Conservation (phyloP, 2,113 vertebrate species). For the Grammomys surdaster region DNA sequence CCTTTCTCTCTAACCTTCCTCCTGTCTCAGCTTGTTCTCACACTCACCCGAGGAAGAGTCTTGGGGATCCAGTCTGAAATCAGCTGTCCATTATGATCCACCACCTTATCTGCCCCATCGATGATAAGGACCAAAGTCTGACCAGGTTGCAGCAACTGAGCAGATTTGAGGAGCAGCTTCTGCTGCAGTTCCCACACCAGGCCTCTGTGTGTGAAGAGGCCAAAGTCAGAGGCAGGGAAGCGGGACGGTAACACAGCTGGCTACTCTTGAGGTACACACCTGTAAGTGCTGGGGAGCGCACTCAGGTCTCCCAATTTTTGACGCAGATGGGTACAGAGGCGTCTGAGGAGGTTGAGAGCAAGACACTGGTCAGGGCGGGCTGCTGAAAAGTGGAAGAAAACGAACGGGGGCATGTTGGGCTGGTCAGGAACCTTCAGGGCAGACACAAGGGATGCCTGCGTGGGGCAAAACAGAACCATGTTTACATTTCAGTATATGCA, state of each 20-base stretch:
- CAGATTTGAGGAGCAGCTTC: slow-evolving; percentile 74
- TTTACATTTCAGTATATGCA: not conserved
- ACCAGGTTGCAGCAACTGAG: slow-evolving; percentile 63
- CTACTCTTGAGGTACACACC: slow-evolving; percentile 77
- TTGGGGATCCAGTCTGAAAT: slow-evolving; percentile 93
- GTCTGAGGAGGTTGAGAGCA: slow-evolving; percentile 87
- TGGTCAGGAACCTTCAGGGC: slow-evolving; percentile 39
- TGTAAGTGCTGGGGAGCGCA: slow-evolving; percentile 85
- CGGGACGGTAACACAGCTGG: not conserved
- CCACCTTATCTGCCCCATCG: slow-evolving; percentile 89
- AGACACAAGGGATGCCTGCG: slow-evolving; percentile 74
- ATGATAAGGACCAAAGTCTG: slow-evolving; percentile 88
- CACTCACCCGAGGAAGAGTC: slow-evolving; percentile 87
- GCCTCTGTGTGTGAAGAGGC: slow-evolving; percentile 83
- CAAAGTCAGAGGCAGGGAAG: not conserved
- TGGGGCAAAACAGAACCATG: not conserved
- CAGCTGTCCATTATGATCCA: slow-evolving; percentile 83
- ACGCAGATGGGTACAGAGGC: slow-evolving; percentile 86
- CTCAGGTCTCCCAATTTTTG: slow-evolving; percentile 72
- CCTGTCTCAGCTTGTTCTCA: not conserved
- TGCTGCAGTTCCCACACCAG: slow-evolving; percentile 89
- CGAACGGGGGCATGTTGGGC: slow-evolving; percentile 71
- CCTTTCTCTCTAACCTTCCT: not conserved
- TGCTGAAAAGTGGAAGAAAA: slow-evolving; percentile 90
- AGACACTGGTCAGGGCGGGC: slow-evolving; percentile 89